Percentiles rank a stretch among this genome's conserved stretches.
These are phyloP conservation scores for Pogonophryne albipinna DNA, from an alignment of 2,797 vertebrate species.

Conservation along the genomic window DNA sequence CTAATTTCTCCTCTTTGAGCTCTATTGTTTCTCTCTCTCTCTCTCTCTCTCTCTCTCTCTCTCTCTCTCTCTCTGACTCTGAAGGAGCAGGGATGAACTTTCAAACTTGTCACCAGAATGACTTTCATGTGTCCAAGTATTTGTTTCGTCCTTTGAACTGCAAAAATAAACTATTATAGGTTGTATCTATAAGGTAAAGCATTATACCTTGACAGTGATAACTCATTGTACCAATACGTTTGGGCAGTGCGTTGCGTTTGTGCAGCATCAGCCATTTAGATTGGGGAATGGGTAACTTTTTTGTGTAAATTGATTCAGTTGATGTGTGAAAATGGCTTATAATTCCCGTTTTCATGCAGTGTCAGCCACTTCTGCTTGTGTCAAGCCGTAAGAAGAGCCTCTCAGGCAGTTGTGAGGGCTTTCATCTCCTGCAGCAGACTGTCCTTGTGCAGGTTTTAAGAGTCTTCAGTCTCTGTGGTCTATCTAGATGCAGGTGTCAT, in stretches of 20 bases:
- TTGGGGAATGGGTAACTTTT: constrained; percentile 6
- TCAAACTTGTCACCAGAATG: constrained; percentile 8
- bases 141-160: neutral
- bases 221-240: neutral
- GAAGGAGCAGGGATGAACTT: constrained; percentile 5
- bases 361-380: constrained; percentile 11
- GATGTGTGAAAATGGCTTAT: constrained; percentile 8
- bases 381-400: constrained; percentile 32
- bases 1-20: constrained; percentile 17
- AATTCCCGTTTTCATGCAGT: constrained; percentile 8
- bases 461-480: constrained; percentile 33
- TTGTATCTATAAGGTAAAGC: neutral
- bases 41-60: constrained; percentile 4
- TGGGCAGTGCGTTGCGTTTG: neutral
- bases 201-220: neutral
- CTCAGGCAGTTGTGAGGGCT: constrained; percentile 3
- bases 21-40: constrained; percentile 30
- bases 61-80: constrained; percentile 7
- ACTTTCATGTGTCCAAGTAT: constrained; percentile 5
- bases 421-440: constrained; percentile 32
- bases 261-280: constrained; percentile 2
- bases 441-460: constrained; percentile 16
- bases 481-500: constrained; percentile 18
- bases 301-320: constrained; percentile 14
- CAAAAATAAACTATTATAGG: neutral